Evolutionary conservation across 2,888 invertebrate genomes (phyloP), one percentile per base, ranked within the genome.

Genomic region (Pristionchus entomophagus): DNA sequence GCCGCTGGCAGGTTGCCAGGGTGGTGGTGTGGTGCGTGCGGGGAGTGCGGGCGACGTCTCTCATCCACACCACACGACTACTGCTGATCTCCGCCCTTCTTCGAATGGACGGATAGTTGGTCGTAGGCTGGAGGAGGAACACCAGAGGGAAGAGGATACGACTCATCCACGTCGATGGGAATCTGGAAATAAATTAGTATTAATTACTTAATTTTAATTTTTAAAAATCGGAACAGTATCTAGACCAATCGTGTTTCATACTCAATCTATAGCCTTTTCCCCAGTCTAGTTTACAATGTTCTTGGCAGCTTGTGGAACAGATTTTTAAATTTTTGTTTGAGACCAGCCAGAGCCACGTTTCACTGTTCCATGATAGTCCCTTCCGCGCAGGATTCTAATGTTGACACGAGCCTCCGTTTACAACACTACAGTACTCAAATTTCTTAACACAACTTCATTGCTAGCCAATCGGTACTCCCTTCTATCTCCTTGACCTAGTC

Each of bases 41-140:
- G 17, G 49, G 49, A 4, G 49, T 49, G 77, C 26, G 78, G n/a
- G 78, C 78, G 78, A 26, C 51, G 49, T 78, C 32, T 78, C 49
- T 32, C 78, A 49, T 78, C 51, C 78, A 51, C 51, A 49, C 78
- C 78, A 49, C 78, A 22, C 12, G 32, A 38, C 26, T 45, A 26
- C 49, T 83, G 49, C 49, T 45, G 12, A n/a, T 35, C 26, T 10
- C 19, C 14, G 17, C 1, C 10, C 32, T 38, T 78, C 78, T 77
- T 85, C 4, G 85, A 77, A 78, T 85, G 85, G 32, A 85, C 78
- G 29, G 85, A 85, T 38, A 88, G 86, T 84, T 88, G 88, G 51
- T 89, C 89, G 85, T 89, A 89, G 35, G 88, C 89, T 19, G 89
- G 89, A n/a, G 89, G 89, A 41, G 89, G 87, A 2, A 87, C 86